Evolutionary conservation across 2,888 invertebrate genomes (phyloP), one percentile per base, ranked within the genome.

Genomic region (Andrena marginata): DNA sequence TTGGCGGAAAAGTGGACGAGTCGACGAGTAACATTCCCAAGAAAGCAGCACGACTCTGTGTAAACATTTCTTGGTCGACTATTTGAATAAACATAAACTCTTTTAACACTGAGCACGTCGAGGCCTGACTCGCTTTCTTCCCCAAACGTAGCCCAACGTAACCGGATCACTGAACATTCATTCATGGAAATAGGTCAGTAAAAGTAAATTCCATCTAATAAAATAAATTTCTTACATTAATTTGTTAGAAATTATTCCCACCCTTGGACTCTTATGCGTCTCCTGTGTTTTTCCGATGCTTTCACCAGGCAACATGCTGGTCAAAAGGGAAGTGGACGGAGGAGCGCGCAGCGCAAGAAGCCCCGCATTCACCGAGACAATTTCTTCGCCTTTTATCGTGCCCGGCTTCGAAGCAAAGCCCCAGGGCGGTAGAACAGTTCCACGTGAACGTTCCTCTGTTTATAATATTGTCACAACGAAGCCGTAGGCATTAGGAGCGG

Each of bases 381-480:
- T 83, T 74, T 56, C 71, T 56, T 75, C 80, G 67, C n/a, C 23
- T 75, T 82, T 80, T 80, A 75, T 80, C 42, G 69, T 10, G 5
- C 60, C 16, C 1, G 31, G 69, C 51, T 69, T 65, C 73, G 13
- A 33, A 13, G 56, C n/a, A 7, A 33, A 63, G 49, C 63, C 10
- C 7, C 20, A n/a, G 1, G 64, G 23, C 10, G 56, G 56, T 16
- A 26, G 64, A 69, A 49, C 63, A 13, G 26, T 72, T 65, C 26
- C 56, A 7, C 23, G 71, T 8, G 23, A 48, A 29, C 64, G 35
- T 35, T 68, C 29, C 54, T 29, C 67, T 77, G 73, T 81, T 81
- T 70, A 60, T 48, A 80, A 77, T 76, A 83, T 83, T 49, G 73
- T 70, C 70, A 67, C 65, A 42, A 56, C 54, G 77, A 81, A 75